phyloP scores from a whole-genome alignment of 2,797 vertebrate species.

The Heliangelus exortis region DNA sequence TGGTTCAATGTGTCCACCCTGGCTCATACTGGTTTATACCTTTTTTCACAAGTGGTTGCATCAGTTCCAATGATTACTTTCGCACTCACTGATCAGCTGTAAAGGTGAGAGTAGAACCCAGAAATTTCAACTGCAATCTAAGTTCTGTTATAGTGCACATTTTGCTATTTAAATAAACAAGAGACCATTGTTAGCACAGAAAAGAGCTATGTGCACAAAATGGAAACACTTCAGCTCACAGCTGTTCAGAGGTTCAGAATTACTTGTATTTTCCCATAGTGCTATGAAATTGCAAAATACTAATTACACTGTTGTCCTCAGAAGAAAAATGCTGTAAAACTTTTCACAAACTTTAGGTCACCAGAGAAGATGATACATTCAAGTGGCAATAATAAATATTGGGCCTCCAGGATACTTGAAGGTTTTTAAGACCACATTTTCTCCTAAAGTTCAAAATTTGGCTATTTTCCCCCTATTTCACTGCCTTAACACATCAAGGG shows the following conservation, averaged over 20 bases:
- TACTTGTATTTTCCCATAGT: background rate
- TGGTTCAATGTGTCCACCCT: background rate
- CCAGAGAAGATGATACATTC: background rate
- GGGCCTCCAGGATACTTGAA: background rate
- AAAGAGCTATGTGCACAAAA: background rate
- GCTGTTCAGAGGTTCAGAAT: background rate
- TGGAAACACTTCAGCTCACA: background rate
- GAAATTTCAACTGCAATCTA: background rate
- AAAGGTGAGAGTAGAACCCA: background rate
- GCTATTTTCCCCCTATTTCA: background rate
- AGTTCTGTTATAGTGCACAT: background rate
- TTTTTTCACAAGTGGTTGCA: background rate
- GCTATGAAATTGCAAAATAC: background rate
- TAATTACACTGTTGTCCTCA: background rate
- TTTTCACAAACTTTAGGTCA: constrained; percentile 3
- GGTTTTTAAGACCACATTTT: constrained; percentile 1
- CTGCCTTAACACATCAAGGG: background rate
- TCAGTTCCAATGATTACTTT: background rate
- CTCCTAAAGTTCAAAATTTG: background rate
- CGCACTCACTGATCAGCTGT: background rate
- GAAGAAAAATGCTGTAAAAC: constrained; percentile 10
- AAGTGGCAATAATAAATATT: background rate
- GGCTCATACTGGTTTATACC: background rate
- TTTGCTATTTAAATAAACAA: background rate
- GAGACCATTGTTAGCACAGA: background rate